A percentile compares a stretch with the other conserved stretches of the same genome.
These are phyloP conservation scores for Miniopterus natalensis DNA, from an alignment of 2,113 vertebrate genomes.

Conservation along the genomic window DNA sequence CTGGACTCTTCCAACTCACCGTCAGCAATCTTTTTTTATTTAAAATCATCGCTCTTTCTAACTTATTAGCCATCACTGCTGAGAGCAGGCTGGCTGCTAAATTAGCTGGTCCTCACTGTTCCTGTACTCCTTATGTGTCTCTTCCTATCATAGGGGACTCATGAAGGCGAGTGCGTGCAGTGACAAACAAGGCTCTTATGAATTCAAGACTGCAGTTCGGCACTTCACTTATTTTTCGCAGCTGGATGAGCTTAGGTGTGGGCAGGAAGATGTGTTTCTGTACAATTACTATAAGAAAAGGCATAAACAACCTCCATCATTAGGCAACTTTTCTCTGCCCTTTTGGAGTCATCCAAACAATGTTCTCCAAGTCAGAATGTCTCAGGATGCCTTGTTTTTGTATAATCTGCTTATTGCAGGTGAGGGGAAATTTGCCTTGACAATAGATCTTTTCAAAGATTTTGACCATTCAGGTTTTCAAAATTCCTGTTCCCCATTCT, in stretches of 20 bases:
- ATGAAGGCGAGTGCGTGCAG: not conserved
- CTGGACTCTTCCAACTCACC: not conserved
- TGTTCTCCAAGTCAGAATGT: not conserved
- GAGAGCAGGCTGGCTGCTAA: constrained; percentile 48
- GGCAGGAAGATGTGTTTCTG: not conserved
- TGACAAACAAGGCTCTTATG: not conserved
- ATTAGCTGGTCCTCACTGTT: not conserved
- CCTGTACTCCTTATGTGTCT: not conserved
- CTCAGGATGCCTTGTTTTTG: not conserved
- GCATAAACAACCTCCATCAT: not conserved
- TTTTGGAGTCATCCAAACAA: not conserved
- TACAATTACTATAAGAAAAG: not conserved
- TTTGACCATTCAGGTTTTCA: not conserved
- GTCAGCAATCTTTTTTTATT: not conserved
- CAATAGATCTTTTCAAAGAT: not conserved
- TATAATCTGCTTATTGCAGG: not conserved
- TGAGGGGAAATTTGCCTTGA: not conserved
- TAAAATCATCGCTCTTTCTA: constrained; percentile 25
- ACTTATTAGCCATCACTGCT: constrained; percentile 19
- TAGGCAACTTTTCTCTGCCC: not conserved
- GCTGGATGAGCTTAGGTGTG: not conserved
- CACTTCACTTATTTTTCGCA: not conserved
- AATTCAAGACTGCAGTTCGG: not conserved
- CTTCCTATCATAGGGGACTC: not conserved
- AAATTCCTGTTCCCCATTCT: not conserved